Conservation (phyloP, 35 echinoderm and acorn worm genomes). For the Hemicentrotus pulcherrimus region DNA sequence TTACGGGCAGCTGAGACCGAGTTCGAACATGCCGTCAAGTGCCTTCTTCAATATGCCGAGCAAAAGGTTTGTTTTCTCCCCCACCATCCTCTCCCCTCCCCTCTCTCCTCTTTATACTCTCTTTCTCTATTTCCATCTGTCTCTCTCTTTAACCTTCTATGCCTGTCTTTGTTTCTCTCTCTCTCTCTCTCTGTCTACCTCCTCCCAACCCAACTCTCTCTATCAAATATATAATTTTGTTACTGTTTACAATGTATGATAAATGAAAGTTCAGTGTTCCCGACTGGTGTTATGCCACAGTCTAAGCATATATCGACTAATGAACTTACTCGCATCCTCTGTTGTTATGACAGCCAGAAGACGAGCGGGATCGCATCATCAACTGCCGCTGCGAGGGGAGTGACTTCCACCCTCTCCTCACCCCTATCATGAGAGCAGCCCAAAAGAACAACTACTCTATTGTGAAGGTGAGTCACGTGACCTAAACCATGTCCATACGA, state of each 20-base stretch:
- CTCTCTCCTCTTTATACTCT: too few relatives aligned
- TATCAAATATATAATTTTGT: too few relatives aligned
- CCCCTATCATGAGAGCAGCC: conserved; percentile 84
- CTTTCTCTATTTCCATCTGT: too few relatives aligned
- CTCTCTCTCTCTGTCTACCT: too few relatives aligned
- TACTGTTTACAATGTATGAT: too few relatives aligned
- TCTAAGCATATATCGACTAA: too few relatives aligned
- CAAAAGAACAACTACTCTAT: conserved; percentile 90
- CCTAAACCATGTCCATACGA: neutral
- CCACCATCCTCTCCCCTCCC: neutral
- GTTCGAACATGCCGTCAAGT: conserved; percentile 77
- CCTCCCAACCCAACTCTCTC: too few relatives aligned
- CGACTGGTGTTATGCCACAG: too few relatives aligned
- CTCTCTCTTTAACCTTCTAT: too few relatives aligned
- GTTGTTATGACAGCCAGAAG: conserved; percentile 19
- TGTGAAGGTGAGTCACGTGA: conserved; percentile 69
- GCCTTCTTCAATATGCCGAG: conserved; percentile 63
- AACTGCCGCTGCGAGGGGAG: conserved; percentile 81
- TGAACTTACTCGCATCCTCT: neutral
- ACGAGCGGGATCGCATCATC: conserved; percentile 58
- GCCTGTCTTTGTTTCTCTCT: too few relatives aligned
- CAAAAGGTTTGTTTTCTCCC: neutral
- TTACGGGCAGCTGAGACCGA: conserved; percentile 82
- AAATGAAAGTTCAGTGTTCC: too few relatives aligned
- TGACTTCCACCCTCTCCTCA: conserved; percentile 92